Evolutionary conservation across 2,113 vertebrate genomes (phyloP), one percentile per base, ranked within the genome.

Genomic region (Daboia siamensis): DNA sequence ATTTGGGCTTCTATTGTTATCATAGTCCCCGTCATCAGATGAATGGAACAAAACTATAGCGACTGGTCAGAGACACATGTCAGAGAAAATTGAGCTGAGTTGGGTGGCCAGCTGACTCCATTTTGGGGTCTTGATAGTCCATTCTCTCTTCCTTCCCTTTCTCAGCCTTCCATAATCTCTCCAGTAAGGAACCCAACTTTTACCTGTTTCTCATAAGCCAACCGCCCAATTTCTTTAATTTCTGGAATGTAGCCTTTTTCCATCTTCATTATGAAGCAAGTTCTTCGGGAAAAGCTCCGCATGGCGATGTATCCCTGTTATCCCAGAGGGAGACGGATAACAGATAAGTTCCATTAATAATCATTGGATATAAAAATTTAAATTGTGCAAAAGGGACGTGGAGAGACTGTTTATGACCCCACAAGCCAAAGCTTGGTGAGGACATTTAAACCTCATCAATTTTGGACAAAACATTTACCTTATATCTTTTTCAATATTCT

Each of bases 241-340:
- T 96, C 88, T 4, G 97, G 97, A 69, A 96, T 95, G 20, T 9
- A 3, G 0, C 92, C 5, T 64, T 94, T 95, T 11, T 96, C 2
- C 87, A 98, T 97, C 90, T 97, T 97, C 95, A 98, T 4, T 86
- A 98, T 91, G 24, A 95, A 98, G 92, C 98, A 98, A 91, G 97
- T 97, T 6, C 95, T 95, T 7, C 93, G 61, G 69, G 97, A 96
- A 5, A 98, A 91, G 0, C 98, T 0, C 57, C 92, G 95, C 7
- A 96, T 96, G 4, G 97, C 97, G 2, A 98, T 94, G 5, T 98
- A 98, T 0, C 96, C 96, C 98, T 98, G 94, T 0, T 7, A 9
- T 29, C 80, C 29, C 1, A 85, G 94, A 39, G 95, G 7, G 11
- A 92, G n/a, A 80, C 94, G 33, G 93, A 26, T 92, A 92, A 20